A percentile compares a stretch with the other conserved stretches of the same genome.
phyloP scores from a whole-genome alignment of 2,113 vertebrate genomes.

The Grantiella picta region DNA sequence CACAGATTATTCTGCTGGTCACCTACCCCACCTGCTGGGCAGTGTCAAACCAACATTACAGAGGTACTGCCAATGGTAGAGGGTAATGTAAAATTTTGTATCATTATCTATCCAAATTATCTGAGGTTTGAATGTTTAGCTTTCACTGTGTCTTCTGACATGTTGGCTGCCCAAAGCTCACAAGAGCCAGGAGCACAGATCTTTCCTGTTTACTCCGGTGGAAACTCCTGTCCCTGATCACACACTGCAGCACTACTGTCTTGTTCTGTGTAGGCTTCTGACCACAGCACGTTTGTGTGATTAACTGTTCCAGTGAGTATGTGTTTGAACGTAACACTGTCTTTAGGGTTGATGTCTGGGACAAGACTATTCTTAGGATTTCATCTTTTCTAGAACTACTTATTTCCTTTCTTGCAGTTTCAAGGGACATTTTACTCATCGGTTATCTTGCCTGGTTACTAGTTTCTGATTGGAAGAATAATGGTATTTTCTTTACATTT shows the following conservation, averaged over 20 bases:
- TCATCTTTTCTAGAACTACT: neutral
- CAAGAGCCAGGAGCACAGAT: neutral
- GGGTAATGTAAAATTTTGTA: neutral
- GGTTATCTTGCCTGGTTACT: neutral
- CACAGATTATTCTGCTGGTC: neutral
- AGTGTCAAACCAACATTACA: neutral
- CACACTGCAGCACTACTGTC: fast-evolving
- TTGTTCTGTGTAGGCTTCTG: neutral
- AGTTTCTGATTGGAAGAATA: neutral
- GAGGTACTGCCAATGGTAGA: neutral
- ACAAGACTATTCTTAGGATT: neutral
- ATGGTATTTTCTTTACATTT: neutral
- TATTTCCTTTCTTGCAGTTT: neutral
- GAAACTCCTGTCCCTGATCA: neutral
- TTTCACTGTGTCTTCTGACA: neutral
- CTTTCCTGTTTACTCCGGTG: neutral
- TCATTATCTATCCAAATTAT: neutral
- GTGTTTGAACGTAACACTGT: neutral
- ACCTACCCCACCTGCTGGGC: neutral
- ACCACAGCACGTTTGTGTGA: neutral
- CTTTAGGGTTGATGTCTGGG: neutral
- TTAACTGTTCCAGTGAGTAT: neutral
- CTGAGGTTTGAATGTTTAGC: neutral
- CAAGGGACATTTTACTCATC: neutral
- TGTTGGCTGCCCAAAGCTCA: neutral